Base-by-base conservation (phyloP, 2,797 vertebrate genomes). In the Pyrocephalus nanus region DNA sequence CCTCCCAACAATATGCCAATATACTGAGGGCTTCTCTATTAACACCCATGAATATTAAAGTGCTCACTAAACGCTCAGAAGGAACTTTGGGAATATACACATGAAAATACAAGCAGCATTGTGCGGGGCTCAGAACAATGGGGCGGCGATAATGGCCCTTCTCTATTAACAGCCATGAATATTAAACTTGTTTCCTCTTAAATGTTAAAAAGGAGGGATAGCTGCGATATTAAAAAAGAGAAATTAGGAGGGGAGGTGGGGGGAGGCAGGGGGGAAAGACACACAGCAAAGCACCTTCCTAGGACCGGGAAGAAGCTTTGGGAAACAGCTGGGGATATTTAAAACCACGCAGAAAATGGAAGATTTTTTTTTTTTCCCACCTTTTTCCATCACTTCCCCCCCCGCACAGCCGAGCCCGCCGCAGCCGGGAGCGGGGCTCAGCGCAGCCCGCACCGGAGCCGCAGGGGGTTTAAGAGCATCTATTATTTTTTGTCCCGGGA, bases 1-100 rank as follows among this genome's bases (percentile, higher is more conserved):
- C 98, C 98, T 97, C 97, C 97, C 98, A 98, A 98, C 98, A 98
- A 98, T 97, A 98, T 98, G 90, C 98, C 98, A 98, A 99, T 99
- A 98, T 98, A 98, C 98, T 98, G 97, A 98, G 97, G 98, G 97
- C 97, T 97, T 98, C 98, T 98, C 98, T 98, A 98, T 98, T 99
- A 99, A 98, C 98, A 98, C 91, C 98, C 98, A 99, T 99, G 99
- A 99, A 99, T 99, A 99, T 99, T 99, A 99, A 99, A 98, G 98
- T 98, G 97, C 97, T 96, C 92, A 19, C 90, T 48, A 72, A 97
- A 96, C 61, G 95, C 92, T 92, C 51, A 92, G 92, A 96, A 95
- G 90, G 93, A 96, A 95, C 83, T 83, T 82, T 81, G 76, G 96
- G 96, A 96, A 96, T 97, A 97, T 97, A 96, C 96, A 96, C 95